phyloP scores from a whole-genome alignment of 37 sponge, comb jelly and placozoan genomes.

The Aphrocallistes beatrix region DNA sequence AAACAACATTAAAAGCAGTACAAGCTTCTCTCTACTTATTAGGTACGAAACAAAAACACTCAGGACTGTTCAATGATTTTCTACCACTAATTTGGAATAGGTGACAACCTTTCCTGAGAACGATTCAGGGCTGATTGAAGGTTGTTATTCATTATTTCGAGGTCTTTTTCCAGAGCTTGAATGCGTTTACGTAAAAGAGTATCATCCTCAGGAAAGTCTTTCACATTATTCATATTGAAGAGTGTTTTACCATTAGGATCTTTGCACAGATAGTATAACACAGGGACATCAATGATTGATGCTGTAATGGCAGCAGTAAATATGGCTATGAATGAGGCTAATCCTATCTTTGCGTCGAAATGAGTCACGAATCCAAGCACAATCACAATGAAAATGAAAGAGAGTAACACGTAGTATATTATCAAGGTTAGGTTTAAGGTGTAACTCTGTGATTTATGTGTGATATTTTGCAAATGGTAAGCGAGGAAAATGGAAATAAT shows the following conservation, averaged over 20 bases:
- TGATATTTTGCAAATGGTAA: slow-evolving; percentile 13
- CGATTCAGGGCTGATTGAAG: too few species aligned
- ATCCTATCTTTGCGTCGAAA: background rate
- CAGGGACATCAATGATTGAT: background rate
- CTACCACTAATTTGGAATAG: too few species aligned
- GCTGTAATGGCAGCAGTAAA: background rate
- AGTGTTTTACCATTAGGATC: background rate
- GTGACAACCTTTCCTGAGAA: too few species aligned
- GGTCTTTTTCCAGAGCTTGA: background rate
- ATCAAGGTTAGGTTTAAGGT: background rate
- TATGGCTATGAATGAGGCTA: background rate
- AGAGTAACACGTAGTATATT: background rate
- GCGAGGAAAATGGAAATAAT: background rate
- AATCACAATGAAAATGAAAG: background rate
- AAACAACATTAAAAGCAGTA: too few species aligned
- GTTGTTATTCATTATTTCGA: background rate
- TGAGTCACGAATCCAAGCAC: background rate
- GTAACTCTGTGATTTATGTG: slow-evolving; percentile 9
- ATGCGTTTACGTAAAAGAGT: background rate
- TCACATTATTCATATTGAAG: background rate
- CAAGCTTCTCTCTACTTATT: too few species aligned
- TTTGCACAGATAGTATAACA: background rate
- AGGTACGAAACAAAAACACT: too few species aligned
- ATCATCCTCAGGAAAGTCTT: background rate
- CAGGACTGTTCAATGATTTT: too few species aligned